Percentiles rank a stretch among this genome's conserved stretches.
These are phyloP conservation scores for Mythimna vitellina DNA, from an alignment of 2,888 invertebrate genomes.

Conservation along the genomic window DNA sequence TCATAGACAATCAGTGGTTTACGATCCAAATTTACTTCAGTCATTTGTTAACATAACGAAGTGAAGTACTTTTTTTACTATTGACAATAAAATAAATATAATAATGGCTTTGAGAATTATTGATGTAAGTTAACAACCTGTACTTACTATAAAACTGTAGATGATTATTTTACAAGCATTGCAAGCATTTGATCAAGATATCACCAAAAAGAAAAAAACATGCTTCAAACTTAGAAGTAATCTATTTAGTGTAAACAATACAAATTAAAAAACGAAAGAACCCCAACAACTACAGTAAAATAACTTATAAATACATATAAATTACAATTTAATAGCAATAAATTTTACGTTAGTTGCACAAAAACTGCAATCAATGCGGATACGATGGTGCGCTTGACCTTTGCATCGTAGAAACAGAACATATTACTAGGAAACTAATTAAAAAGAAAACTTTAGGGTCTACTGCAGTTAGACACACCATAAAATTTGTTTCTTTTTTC, in stretches of 20 bases:
- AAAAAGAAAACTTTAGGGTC: slow-evolving; percentile 36
- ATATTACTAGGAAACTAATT: slow-evolving; percentile 40
- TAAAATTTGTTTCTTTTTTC: slow-evolving; percentile 32
- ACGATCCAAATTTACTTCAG: slow-evolving; percentile 7
- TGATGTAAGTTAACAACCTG: neutral
- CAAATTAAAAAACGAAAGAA: slow-evolving; percentile 7
- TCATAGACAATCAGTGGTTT: slow-evolving; percentile 8
- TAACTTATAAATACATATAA: slow-evolving; percentile 50
- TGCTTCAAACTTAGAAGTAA: neutral
- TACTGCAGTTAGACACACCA: slow-evolving; percentile 42
- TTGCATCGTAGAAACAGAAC: slow-evolving; percentile 34
- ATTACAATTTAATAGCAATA: slow-evolving; percentile 55
- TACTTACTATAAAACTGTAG: neutral
- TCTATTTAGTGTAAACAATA: neutral
- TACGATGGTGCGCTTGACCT: slow-evolving; percentile 46
- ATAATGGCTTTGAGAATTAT: neutral
- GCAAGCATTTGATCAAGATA: neutral
- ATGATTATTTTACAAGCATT: neutral
- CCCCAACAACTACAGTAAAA: slow-evolving; percentile 19
- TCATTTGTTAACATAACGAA: neutral
- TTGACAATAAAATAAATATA: slow-evolving; percentile 9
- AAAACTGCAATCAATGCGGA: slow-evolving; percentile 49
- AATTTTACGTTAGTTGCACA: slow-evolving; percentile 19
- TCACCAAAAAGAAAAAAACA: neutral
- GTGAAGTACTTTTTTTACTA: neutral